Evolutionary conservation across 1,140 invertebrate species (phyloP), one percentile per base, ranked within the genome.

Genomic region (Muscidifurax raptorellus): DNA sequence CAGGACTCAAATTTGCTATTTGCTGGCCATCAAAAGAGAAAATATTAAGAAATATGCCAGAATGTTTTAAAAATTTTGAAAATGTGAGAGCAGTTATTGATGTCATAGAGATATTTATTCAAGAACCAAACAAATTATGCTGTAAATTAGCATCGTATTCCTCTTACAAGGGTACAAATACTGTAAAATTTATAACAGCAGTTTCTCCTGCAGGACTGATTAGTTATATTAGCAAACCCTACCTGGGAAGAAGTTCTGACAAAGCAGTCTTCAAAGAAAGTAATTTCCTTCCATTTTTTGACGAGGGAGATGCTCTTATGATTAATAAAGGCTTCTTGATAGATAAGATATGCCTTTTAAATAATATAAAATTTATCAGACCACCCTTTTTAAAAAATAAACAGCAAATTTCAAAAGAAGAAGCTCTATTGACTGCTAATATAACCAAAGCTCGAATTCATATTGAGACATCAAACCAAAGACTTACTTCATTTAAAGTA

Each of bases 161-260:
- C 15, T 27, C 79, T n/a, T 92, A 87, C 67, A 85, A 92, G 87
- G 64, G 66, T 52, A n/a, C 72, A 28, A 86, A 87, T 47, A 92
- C 90, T 13, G 82, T 88, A 18, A 93, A 92, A 86, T 86, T 87
- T 74, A 83, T 92, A 67, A 87, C 90, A 32, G 88, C 88, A 5
- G 87, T 92, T 52, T 85, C 88, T 32, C 91, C 82, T 18, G 84
- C 40, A 59, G 90, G 90, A 25, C 52, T 88, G 18, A 88, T 91
- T 64, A 85, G 77, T 32, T 93, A 87, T 86, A 36, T 91, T 3
- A 90, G 87, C 13, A 69, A 87, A 25, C 82, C 80, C 27, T 91
- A 89, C 86, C 89, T 88, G 15, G 90, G 89, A 7, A 71, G 87
- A 76, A 47, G 85, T 15, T 89, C 88, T n/a, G 91, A 92, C 79